Evolutionary conservation across 2,113 vertebrate species (phyloP).

Genomic region (Pollachius pollachius): DNA sequence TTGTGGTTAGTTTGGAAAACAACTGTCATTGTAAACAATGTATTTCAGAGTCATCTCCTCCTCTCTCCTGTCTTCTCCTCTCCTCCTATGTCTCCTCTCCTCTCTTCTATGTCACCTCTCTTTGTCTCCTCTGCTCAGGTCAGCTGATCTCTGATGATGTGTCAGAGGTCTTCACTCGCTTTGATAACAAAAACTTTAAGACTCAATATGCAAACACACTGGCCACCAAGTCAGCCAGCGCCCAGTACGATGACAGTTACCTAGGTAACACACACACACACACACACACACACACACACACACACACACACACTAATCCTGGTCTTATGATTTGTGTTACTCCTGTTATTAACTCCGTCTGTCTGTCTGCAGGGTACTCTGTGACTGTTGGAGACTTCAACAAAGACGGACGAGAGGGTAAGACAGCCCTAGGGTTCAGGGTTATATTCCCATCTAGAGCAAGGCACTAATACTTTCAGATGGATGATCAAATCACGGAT

Average conservation of each 20-base stretch:
- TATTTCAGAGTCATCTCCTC: no score
- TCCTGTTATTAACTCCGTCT: background rate
- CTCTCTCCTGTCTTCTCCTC: background rate
- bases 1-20: no score
- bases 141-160: constrained; percentile 93
- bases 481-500: no score
- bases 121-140: constrained; percentile 58
- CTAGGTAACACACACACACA: constrained; percentile 73
- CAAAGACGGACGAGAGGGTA: constrained; percentile 86
- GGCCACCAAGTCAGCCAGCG: constrained; percentile 82
- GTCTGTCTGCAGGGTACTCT: constrained; percentile 84
- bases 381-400: constrained; percentile 93
- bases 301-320: background rate
- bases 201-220: constrained; percentile 79
- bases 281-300: background rate
- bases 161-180: constrained; percentile 83
- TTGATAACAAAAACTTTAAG: constrained; percentile 54
- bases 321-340: background rate
- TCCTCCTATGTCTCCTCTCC: no score
- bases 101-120: background rate
- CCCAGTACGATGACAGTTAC: constrained; percentile 93
- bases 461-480: no score
- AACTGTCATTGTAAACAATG: no score
- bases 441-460: background rate
- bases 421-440: constrained; percentile 15